Evolutionary conservation across 2,797 vertebrate genomes (phyloP), one percentile per base, ranked within the genome.

Genomic region (Ptychobarbus kaznakovi): DNA sequence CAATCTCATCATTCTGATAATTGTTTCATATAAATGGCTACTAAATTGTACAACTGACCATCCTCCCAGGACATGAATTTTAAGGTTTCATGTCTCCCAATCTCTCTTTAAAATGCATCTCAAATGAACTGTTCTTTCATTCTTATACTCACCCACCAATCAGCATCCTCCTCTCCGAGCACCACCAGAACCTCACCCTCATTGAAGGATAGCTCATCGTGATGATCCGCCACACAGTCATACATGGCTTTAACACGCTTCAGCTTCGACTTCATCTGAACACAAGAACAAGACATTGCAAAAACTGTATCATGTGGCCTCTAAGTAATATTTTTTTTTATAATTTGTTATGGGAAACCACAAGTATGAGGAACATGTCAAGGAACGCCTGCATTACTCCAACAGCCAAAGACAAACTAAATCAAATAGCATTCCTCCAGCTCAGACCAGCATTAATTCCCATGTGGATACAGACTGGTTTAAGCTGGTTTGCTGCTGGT

Each of bases 121-220:
- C 13, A n/a, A 28, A 80, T 9, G 1, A 76, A 13, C 35, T 58
- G 16, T 58, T 22, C 4, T 35, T 42, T 53, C 13, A 6, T 70
- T 75, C 42, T 11, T 32, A 1, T 90, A 96, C 96, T 58, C 91
- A 97, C 96, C 97, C 96, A 97, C 96, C 97, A 97, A 85, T 96
- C 95, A 8, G 90, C 88, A 89, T 97, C 96, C 80, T 97, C 96
- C 87, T 95, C 93, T 44, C 92, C 96, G 83, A 94, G 90, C 5
- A 97, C 95, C 85, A 96, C 94, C 61, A 96, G 93, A 58, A 96
- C 91, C 87, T 97, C 95, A 16, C 96, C 96, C 83, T 94, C 93
- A 1, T 3, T 83, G 91, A 97, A 97, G 51, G 94, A 96, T 86
- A 97, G 93, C 92, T 97, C 96, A 9, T 97, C 96, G 11, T 96